Percentiles rank a stretch among this genome's conserved stretches.
Evolutionary conservation across 1,140 invertebrate genomes (phyloP).

Genomic region (Venturia canescens): DNA sequence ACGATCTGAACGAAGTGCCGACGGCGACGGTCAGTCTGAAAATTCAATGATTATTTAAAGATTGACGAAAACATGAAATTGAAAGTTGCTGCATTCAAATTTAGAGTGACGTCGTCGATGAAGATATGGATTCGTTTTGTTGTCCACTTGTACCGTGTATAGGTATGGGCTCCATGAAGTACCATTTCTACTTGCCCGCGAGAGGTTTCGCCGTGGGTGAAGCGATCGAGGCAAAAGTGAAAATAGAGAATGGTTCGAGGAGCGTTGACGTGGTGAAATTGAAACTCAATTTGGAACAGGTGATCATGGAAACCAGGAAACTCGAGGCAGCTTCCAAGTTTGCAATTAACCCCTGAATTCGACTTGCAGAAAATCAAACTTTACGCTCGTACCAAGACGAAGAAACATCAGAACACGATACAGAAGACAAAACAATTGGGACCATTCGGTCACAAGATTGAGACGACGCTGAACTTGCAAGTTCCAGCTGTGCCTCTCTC

Average conservation of each 20-base stretch:
- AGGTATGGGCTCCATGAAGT: conserved; percentile 76
- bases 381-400: conserved; percentile 25
- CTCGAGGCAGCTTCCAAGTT: not conserved
- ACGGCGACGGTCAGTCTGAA: conserved; percentile 63
- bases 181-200: conserved; percentile 78
- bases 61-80: too few relatives aligned
- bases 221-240: conserved; percentile 78
- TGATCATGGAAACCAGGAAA: not conserved
- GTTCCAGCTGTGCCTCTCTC: conserved; percentile 60
- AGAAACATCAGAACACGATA: conserved; percentile 1
- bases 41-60: too few relatives aligned
- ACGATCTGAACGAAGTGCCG: conserved; percentile 55
- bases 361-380: conserved; percentile 5
- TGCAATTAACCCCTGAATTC: not conserved
- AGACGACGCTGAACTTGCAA: conserved; percentile 42
- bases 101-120: conserved; percentile 50
- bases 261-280: conserved; percentile 8
- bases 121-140: conserved; percentile 80
- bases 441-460: conserved; percentile 44
- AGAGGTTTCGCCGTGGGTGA: conserved; percentile 82
- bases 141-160: conserved; percentile 78
- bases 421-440: conserved; percentile 39
- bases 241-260: conserved; percentile 77
- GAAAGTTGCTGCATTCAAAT: too few relatives aligned
- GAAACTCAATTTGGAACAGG: not conserved